Evolutionary conservation across 2,888 invertebrate genomes (phyloP), one percentile per base, ranked within the genome.

Genomic region (Hecatera dysodea): DNA sequence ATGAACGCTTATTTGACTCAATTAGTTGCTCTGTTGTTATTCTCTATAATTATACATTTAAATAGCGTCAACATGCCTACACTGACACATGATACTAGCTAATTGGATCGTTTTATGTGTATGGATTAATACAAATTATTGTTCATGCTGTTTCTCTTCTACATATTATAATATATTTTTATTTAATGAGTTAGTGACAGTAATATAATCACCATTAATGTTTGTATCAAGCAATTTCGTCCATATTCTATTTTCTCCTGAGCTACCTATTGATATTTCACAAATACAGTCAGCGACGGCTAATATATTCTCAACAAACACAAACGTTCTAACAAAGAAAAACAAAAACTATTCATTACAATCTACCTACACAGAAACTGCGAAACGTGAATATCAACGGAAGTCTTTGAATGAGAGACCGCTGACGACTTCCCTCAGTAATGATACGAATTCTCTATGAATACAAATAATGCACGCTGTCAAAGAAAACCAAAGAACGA

Each of bases 1-100:
- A 83, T 71, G 65, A 82, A 66, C 59, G 72, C 39, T 78, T 74
- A 83, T 83, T 80, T 75, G 75, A 82, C 72, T 67, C 76, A 81
- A 83, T 83, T 78, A 77, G 66, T 60, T 44, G 52, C 59, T 63
- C 66, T 67, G 72, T 72, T 72, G 75, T 75, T 81, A 75, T 72
- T 60, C 67, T 63, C 64, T 70, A 57, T 69, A 68, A 78, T 78
- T 82, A 75, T 66, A 66, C 74, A 72, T 74, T 61, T 66, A 70
- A 67, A 75, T 71, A 63, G 36, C 61, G 39, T 39, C 39, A 42
- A 60, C 73, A 59, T 70, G 69, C 29, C 70, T 39, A 64, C 44
- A 22, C 42, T 42, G 62, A 52, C 50, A 77, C 46, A 56, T 80
- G 57, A 63, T 77, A 60, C 56, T 53, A 33, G 36, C 9, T 70